phyloP scores from a whole-genome alignment of 2,113 vertebrate genomes.

The Emydura subglobosa region DNA sequence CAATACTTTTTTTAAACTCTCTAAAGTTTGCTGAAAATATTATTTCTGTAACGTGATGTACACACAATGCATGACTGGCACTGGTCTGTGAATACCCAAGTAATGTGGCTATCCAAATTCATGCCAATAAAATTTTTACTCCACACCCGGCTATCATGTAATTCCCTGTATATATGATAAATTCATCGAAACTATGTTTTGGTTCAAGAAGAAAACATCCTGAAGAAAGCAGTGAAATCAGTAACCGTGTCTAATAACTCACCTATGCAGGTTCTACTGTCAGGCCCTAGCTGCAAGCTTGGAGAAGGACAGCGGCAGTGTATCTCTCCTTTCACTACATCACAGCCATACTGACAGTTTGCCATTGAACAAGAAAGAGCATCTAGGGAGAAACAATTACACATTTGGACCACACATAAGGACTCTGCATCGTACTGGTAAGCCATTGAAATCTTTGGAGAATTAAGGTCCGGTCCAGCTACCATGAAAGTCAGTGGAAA shows the following conservation, averaged over 20 bases:
- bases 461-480: background rate
- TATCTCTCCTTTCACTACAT: slow-evolving; percentile 92
- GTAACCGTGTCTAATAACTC: slow-evolving; percentile 55
- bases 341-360: slow-evolving; percentile 98
- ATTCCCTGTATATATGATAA: background rate
- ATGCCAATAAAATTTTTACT: background rate
- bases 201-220: background rate
- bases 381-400: slow-evolving; percentile 74
- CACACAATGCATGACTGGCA: background rate
- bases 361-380: slow-evolving; percentile 92
- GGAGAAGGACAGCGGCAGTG: slow-evolving; percentile 95
- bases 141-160: rapidly evolving
- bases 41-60: background rate
- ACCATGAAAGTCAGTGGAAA: background rate
- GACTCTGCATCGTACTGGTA: background rate
- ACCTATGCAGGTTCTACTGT: slow-evolving; percentile 95
- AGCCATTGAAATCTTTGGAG: background rate
- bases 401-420: slow-evolving; percentile 33
- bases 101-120: background rate
- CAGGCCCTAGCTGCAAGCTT: slow-evolving; percentile 92
- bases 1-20: background rate
- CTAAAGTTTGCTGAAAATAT: background rate
- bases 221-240: background rate
- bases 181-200: background rate
- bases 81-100: background rate